Conservation (phyloP, 1,140 invertebrate species). For the Cyclargus thomasi region DNA sequence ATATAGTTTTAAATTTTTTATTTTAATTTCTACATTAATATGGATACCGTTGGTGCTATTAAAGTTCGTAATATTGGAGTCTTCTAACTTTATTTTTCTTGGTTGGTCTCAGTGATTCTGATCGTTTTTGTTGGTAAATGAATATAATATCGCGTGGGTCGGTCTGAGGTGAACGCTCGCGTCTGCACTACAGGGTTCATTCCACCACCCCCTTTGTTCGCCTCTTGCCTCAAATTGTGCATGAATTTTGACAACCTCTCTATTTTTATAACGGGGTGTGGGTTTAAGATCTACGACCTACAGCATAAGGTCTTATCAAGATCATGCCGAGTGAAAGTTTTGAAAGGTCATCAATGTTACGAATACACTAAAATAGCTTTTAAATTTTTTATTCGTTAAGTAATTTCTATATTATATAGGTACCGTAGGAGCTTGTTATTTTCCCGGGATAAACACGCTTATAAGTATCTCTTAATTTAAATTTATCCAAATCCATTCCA, state of each 20-base stretch:
- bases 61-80: neutral
- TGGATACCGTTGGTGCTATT: neutral
- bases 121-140: neutral
- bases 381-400: too few species aligned
- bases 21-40: too few species aligned
- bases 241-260: constrained; percentile 7
- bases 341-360: too few species aligned
- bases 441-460: too few species aligned
- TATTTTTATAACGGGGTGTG: neutral
- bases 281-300: neutral
- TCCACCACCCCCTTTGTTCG: constrained; percentile 12
- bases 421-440: too few species aligned
- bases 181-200: constrained; percentile 7
- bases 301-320: neutral
- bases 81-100: neutral
- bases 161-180: constrained; percentile 12
- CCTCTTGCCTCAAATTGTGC: constrained; percentile 11
- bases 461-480: too few species aligned
- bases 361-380: too few species aligned
- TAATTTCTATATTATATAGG: too few species aligned
- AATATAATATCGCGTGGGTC: constrained; percentile 3
- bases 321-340: neutral
- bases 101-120: neutral
- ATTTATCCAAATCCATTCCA: too few species aligned
- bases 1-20: too few species aligned